phyloP scores from a whole-genome alignment of 2,113 vertebrate species.

The Thymallus thymallus region DNA sequence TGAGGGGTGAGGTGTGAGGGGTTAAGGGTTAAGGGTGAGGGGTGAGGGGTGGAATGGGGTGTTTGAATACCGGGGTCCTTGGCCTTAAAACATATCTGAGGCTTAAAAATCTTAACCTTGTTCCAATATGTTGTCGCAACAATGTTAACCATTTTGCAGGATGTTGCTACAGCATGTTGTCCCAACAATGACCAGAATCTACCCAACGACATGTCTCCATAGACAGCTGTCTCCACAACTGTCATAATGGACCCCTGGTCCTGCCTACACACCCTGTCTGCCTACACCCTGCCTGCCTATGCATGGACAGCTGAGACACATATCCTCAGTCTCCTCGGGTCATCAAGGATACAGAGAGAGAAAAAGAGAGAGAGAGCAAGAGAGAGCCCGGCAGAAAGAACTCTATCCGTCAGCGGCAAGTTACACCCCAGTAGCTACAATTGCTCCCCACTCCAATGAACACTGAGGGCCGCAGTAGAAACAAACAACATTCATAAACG shows the following conservation, averaged over 20 bases:
- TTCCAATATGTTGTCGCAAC: conserved; percentile 11
- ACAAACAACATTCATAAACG: conserved; percentile 54
- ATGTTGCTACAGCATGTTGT: background rate
- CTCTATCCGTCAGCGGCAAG: conserved; percentile 22
- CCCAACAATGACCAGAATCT: conserved; percentile 30
- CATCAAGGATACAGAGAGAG: background rate
- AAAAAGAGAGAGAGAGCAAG: too few relatives aligned
- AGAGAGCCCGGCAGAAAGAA: too few relatives aligned
- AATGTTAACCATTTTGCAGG: background rate
- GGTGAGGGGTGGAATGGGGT: background rate
- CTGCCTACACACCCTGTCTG: conserved; percentile 13
- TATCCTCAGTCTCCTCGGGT: background rate
- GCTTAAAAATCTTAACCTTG: background rate
- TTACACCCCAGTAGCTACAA: conserved; percentile 2
- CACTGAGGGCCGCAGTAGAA: conserved; percentile 13
- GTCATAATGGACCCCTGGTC: conserved; percentile 23
- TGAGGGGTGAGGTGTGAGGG: background rate
- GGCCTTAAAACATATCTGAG: background rate
- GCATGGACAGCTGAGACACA: conserved; percentile 28
- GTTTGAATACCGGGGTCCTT: background rate
- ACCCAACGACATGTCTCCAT: conserved; percentile 29
- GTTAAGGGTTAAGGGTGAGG: background rate
- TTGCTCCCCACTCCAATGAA: background rate
- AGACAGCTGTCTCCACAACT: conserved; percentile 41
- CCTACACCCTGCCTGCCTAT: background rate